Conservation (phyloP, 2,797 vertebrate genomes). For the Pipistrellus kuhlii region DNA sequence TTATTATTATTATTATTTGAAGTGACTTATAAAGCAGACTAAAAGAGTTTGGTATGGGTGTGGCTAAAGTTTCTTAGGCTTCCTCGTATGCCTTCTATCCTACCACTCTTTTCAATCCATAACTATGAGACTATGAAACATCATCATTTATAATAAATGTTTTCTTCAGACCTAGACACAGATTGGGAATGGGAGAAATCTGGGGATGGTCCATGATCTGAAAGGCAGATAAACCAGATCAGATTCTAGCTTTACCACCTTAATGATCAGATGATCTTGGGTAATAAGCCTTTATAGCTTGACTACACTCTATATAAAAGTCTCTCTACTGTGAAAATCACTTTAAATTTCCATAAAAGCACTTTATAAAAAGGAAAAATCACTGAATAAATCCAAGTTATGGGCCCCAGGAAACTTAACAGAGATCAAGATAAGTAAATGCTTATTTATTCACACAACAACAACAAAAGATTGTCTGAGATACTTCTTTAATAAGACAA, state of each 20-base stretch:
- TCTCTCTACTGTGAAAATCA: background rate
- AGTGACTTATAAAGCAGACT: background rate
- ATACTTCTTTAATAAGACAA: slow-evolving; percentile 26
- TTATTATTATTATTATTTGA: background rate
- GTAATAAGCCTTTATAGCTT: background rate
- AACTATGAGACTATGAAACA: background rate
- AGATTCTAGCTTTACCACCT: background rate
- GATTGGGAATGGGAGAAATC: background rate
- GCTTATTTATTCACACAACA: background rate
- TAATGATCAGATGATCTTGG: background rate
- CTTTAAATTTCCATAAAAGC: background rate
- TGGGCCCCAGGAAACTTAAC: background rate
- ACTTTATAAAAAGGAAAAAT: slow-evolving; percentile 4
- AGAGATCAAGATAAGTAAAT: background rate
- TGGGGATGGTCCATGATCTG: background rate
- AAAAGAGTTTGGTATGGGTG: background rate
- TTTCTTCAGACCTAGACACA: background rate
- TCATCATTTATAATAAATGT: background rate
- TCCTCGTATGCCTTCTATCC: background rate
- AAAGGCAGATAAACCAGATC: background rate
- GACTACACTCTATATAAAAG: background rate
- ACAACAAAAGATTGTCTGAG: background rate
- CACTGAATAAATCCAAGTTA: background rate
- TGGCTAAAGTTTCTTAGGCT: background rate
- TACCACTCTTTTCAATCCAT: background rate